Percentiles rank a stretch among this genome's conserved stretches.
Evolutionary conservation across 2,888 invertebrate genomes (phyloP).

Genomic region (Caenorhabditis macrosperma): DNA sequence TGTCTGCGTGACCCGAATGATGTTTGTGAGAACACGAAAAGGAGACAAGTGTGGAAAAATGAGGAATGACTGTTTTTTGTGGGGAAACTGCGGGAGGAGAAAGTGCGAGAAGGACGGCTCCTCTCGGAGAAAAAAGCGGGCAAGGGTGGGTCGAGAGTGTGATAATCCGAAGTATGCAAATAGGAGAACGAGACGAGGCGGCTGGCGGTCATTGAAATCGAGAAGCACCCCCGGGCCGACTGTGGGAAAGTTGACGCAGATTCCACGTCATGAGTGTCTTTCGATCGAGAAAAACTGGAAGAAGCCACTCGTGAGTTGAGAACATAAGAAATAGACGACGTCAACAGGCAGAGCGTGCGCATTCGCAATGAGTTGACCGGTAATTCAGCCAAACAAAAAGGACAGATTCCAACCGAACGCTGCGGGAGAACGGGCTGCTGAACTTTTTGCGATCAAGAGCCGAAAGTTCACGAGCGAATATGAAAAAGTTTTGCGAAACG

Average conservation of each 20-base stretch:
- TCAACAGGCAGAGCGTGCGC: no score
- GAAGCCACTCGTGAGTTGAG: no score
- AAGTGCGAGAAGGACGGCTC: slow-evolving; percentile 11
- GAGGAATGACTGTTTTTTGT: slow-evolving; percentile 26
- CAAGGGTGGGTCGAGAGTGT: slow-evolving; percentile 40
- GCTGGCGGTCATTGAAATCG: slow-evolving; percentile 41
- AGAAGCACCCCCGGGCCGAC: slow-evolving; percentile 11
- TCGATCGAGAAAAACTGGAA: background rate
- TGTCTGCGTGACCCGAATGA: slow-evolving; percentile 7
- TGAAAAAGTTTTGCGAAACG: no score
- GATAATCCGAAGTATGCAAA: slow-evolving; percentile 59
- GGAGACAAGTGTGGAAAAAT: background rate
- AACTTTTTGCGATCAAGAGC: no score
- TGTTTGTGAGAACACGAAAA: background rate
- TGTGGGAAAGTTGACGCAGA: background rate
- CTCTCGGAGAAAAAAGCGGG: slow-evolving; percentile 23
- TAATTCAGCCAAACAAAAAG: no score
- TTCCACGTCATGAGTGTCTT: background rate
- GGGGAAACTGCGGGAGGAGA: background rate
- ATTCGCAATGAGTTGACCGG: no score
- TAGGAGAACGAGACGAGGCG: slow-evolving; percentile 32
- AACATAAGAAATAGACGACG: no score
- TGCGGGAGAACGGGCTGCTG: no score
- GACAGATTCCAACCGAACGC: no score
- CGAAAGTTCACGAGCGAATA: no score